Evolutionary conservation across 1,140 invertebrate species (phyloP).

Genomic region (Aporrectodea caliginosa): DNA sequence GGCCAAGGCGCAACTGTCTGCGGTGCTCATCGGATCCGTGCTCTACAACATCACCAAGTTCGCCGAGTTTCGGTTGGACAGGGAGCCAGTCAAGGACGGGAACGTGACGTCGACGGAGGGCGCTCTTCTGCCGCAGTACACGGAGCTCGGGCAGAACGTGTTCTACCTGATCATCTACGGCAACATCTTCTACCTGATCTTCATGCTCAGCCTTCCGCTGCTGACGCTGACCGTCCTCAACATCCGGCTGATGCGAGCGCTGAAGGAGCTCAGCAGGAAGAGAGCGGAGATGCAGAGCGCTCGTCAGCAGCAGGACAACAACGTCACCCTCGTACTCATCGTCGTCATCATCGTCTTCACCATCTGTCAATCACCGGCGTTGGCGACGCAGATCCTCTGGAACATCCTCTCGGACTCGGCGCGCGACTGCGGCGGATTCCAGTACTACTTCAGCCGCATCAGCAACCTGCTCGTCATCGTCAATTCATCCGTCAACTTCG

Average conservation of each 20-base stretch:
- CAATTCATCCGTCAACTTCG: slow-evolving; percentile 31
- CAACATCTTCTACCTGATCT: slow-evolving; percentile 33
- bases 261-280: slow-evolving; percentile 31
- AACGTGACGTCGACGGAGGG: not conserved
- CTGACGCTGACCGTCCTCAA: slow-evolving; percentile 30
- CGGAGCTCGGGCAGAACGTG: not conserved
- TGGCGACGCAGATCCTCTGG: slow-evolving; percentile 32
- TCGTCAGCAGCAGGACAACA: slow-evolving; percentile 33
- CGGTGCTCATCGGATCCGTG: slow-evolving; percentile 22
- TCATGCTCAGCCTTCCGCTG: slow-evolving; percentile 29
- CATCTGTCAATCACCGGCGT: slow-evolving; percentile 29
- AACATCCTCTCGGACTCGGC: slow-evolving; percentile 11
- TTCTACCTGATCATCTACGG: slow-evolving; percentile 24
- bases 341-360: slow-evolving; percentile 33
- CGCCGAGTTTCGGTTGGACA: not conserved
- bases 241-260: slow-evolving; percentile 30
- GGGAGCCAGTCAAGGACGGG: not conserved
- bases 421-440: slow-evolving; percentile 29
- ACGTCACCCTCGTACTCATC: slow-evolving; percentile 33
- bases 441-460: slow-evolving; percentile 30
- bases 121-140: not conserved
- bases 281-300: slow-evolving; percentile 30
- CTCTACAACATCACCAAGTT: slow-evolving; percentile 30
- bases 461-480: slow-evolving; percentile 26
- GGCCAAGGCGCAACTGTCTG: slow-evolving; percentile 23